Evolutionary conservation across 2,888 invertebrate species (phyloP).

Genomic region (Pristionchus maxplancki): DNA sequence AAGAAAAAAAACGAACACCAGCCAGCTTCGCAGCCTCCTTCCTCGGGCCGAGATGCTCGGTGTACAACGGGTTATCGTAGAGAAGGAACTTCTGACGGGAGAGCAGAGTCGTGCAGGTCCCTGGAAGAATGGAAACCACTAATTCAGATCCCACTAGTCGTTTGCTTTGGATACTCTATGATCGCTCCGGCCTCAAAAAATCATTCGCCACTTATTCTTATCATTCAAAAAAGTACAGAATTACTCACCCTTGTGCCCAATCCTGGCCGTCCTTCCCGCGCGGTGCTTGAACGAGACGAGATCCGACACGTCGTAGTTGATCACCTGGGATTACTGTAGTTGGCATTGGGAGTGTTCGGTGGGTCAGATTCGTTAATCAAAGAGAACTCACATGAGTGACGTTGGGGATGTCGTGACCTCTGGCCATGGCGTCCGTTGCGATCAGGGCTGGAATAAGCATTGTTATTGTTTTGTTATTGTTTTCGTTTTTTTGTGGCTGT

Average conservation of each 20-base stretch:
- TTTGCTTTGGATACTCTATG: too few species aligned
- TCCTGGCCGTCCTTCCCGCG: slow-evolving; percentile 34
- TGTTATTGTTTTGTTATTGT: too few species aligned
- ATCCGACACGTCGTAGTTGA: slow-evolving; percentile 31
- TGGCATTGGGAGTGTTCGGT: too few species aligned
- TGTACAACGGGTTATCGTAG: background rate
- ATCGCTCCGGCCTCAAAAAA: too few species aligned
- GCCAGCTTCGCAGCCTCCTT: background rate
- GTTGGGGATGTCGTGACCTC: slow-evolving; percentile 48
- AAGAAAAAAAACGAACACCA: background rate
- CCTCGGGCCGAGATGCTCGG: background rate
- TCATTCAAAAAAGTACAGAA: too few species aligned
- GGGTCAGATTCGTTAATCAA: background rate
- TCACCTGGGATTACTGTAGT: slow-evolving; percentile 38
- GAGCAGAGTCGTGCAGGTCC: slow-evolving; percentile 12
- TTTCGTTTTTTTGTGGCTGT: too few species aligned
- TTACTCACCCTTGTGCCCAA: slow-evolving; percentile 34
- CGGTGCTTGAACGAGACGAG: slow-evolving; percentile 44
- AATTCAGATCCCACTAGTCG: too few species aligned
- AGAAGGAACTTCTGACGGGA: background rate
- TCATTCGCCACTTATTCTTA: too few species aligned
- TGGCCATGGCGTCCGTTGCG: slow-evolving; percentile 44
- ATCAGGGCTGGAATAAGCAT: slow-evolving; percentile 19
- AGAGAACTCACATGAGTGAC: slow-evolving; percentile 26
- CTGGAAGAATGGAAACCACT: too few species aligned